Evolutionary conservation across 2,797 vertebrate species (phyloP).

Genomic region (Ambastaia sidthimunki): DNA sequence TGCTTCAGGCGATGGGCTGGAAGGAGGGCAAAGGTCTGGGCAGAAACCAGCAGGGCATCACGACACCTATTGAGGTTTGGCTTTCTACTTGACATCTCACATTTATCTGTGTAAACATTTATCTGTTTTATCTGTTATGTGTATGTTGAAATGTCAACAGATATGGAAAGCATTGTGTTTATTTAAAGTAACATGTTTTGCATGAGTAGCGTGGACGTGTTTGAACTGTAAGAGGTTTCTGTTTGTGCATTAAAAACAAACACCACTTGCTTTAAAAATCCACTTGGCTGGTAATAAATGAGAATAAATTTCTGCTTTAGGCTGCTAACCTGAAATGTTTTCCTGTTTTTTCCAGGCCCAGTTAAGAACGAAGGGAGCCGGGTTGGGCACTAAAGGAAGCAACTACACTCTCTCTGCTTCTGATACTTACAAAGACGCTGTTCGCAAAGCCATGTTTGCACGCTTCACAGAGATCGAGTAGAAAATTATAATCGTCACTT

Average conservation of each 20-base stretch:
- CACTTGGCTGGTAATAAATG: neutral
- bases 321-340: neutral
- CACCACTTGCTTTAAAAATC: neutral
- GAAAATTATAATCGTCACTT: constrained; percentile 27
- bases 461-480: constrained; percentile 97
- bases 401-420: constrained; percentile 91
- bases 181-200: neutral
- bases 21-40: constrained; percentile 96
- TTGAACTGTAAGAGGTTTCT: neutral
- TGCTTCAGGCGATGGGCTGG: constrained; percentile 99
- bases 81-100: no score
- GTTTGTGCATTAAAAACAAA: neutral
- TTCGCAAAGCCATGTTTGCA: constrained; percentile 98
- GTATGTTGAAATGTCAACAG: neutral
- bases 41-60: constrained; percentile 96
- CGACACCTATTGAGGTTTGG: constrained; percentile 92
- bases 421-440: constrained; percentile 96
- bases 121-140: no score
- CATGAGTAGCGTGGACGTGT: neutral
- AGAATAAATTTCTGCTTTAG: neutral
- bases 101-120: neutral
- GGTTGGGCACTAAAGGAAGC: constrained; percentile 93
- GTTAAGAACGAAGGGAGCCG: constrained; percentile 92
- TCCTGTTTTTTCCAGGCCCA: constrained; percentile 81
- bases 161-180: neutral